Base-by-base conservation (phyloP, 2,797 vertebrate genomes). In the Semaprochilodus insignis region DNA sequence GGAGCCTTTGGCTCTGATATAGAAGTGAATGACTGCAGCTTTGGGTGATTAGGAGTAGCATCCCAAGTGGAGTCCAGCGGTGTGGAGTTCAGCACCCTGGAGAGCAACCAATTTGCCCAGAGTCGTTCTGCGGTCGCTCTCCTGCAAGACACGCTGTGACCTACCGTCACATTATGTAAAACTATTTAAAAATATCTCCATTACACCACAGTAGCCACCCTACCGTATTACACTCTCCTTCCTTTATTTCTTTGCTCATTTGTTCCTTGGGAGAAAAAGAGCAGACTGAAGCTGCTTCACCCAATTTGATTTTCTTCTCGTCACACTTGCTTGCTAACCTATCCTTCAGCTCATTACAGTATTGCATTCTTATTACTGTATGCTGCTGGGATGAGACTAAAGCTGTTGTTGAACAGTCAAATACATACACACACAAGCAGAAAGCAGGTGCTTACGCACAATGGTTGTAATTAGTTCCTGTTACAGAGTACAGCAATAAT, bases 381-480 rank as follows among this genome's bases (percentile, higher is more conserved):
- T 71, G 52, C 23, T 17, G 17, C 55, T 77, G 25, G 77, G 10
- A 51, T 44, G n/a, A 77, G 21, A 73, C 48, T 52, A 16, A 15
- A 57, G 16, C 8, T 63, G 44, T 25, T 23, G 71, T 44, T 77
- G 34, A 75, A 55, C n/a, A 78, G 44, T 34, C n/a, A 19, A 7
- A 2, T 16, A 54, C 19, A 66, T 51, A 66, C 19, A 66, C 14
- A 44, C 40, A 44, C 63, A 77, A 2, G 11, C 48, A 54, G 75
- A 69, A 72, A 78, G 83, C 81, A 85, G 83, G 77, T 84, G 74
- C 65, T 81, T 76, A 81, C 60, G 19, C 40, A 84, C 77, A 78
- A 86, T 65, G 55, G 19, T 75, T 83, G 55, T 72, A 84, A 85
- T 88, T 84, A 82, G 79, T 62, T 84, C 72, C 16, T 59, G 74